Percentiles rank a stretch among this genome's conserved stretches.
phyloP scores from a whole-genome alignment of 53 echinoderm and acorn worm genomes.

The Astropecten irregularis region DNA sequence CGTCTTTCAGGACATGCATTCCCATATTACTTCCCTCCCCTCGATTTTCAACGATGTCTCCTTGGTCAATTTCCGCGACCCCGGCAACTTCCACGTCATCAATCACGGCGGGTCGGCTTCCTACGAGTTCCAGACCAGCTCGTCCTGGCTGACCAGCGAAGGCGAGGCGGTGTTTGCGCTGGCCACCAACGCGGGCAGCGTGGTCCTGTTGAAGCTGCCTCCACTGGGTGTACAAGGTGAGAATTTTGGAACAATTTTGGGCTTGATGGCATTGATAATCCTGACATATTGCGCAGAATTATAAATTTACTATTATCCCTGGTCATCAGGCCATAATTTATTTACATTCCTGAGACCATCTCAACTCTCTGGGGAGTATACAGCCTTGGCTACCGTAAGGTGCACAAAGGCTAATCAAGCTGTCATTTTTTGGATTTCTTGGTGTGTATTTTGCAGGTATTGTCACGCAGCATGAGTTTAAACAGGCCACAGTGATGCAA shows the following conservation, averaged over 20 bases:
- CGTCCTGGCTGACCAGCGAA: conserved; percentile 88
- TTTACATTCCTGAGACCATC: too few relatives aligned
- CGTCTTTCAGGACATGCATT: conserved; percentile 63
- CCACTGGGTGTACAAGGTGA: conserved; percentile 86
- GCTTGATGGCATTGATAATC: background rate
- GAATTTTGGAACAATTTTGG: too few relatives aligned
- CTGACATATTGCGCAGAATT: background rate
- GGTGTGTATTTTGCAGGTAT: conserved; percentile 75
- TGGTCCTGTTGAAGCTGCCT: conserved; percentile 79
- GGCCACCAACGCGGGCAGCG: conserved; percentile 75
- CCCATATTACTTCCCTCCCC: conserved; percentile 35
- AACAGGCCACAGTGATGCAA: conserved; percentile 91
- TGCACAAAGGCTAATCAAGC: too few relatives aligned
- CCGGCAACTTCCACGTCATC: conserved; percentile 83
- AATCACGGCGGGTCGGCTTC: conserved; percentile 70
- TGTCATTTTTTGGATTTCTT: too few relatives aligned
- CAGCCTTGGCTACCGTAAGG: too few relatives aligned
- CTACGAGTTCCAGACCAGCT: conserved; percentile 83
- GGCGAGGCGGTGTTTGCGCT: conserved; percentile 91
- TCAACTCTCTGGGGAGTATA: too few relatives aligned
- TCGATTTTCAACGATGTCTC: conserved; percentile 96
- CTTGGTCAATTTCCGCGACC: conserved; percentile 78
- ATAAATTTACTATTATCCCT: background rate
- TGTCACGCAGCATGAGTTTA: conserved; percentile 76
- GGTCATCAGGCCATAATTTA: too few relatives aligned